Percentiles rank a stretch among this genome's conserved stretches.
Evolutionary conservation across 2,113 vertebrate species (phyloP).

Genomic region (Corynorhinus townsendii): DNA sequence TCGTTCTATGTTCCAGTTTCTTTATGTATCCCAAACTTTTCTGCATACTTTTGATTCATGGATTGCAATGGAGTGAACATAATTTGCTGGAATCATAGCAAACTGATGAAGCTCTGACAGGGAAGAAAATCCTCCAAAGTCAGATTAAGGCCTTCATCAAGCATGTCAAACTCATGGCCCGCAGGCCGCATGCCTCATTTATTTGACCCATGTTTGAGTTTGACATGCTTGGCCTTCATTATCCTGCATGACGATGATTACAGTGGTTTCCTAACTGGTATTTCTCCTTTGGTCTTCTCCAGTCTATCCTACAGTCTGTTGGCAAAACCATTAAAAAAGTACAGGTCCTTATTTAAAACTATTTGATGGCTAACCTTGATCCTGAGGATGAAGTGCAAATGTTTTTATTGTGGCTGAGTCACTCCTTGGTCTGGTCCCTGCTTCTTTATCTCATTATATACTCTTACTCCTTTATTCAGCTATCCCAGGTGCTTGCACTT

Average conservation of each 20-base stretch:
- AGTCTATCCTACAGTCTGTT: neutral
- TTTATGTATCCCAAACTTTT: neutral
- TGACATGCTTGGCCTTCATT: neutral
- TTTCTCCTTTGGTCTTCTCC: neutral
- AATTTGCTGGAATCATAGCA: neutral
- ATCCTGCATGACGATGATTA: neutral
- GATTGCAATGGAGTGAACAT: neutral
- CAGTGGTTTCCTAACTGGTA: neutral
- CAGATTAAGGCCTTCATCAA: neutral
- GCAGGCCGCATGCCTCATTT: no score
- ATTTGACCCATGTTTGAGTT: no score
- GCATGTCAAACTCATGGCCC: no score
- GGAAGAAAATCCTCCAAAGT: neutral
- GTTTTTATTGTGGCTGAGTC: neutral
- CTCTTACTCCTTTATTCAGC: neutral
- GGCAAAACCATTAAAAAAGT: conserved; percentile 3
- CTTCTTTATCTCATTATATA: neutral
- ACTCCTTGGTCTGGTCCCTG: neutral
- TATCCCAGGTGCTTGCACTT: neutral
- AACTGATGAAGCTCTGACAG: neutral
- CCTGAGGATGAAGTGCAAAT: neutral
- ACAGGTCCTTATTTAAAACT: neutral
- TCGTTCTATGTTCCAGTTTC: neutral
- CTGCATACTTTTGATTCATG: neutral
- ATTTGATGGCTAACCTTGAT: neutral